Percentiles rank a stretch among this genome's conserved stretches.
Evolutionary conservation across 2,888 invertebrate genomes (phyloP).

Genomic region (Lasioglossum villosulum): DNA sequence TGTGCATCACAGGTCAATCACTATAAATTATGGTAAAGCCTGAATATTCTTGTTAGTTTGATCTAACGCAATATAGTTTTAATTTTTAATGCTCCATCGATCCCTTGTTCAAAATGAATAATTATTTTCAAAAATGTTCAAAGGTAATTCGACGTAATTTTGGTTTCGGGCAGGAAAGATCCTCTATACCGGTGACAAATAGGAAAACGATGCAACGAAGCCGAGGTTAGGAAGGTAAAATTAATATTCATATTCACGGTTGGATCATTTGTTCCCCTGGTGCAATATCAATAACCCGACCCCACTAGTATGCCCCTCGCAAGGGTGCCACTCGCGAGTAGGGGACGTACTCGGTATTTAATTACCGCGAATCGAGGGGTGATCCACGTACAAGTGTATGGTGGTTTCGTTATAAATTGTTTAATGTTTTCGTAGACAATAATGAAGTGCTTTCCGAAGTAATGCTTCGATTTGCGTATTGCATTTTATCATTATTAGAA

Average conservation of each 20-base stretch:
- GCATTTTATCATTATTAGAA: background rate
- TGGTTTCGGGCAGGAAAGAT: constrained; percentile 27
- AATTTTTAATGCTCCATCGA: background rate
- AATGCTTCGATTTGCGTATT: background rate
- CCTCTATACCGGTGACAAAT: constrained; percentile 49
- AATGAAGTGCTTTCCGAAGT: background rate
- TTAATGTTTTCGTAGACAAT: constrained; percentile 27
- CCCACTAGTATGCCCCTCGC: constrained; percentile 55
- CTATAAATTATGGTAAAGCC: background rate
- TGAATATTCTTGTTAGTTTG: background rate
- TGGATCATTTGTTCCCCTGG: constrained; percentile 76
- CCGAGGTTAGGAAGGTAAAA: constrained; percentile 69
- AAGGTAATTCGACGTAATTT: constrained; percentile 23
- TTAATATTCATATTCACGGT: constrained; percentile 83
- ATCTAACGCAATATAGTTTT: background rate
- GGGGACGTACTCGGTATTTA: constrained; percentile 81
- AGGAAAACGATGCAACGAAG: constrained; percentile 28
- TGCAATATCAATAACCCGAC: constrained; percentile 81
- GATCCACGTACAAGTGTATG: constrained; percentile 53
- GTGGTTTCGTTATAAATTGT: constrained; percentile 56
- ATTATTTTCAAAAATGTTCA: background rate
- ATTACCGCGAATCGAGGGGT: constrained; percentile 77
- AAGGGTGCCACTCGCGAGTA: constrained; percentile 64
- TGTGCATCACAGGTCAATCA: background rate
- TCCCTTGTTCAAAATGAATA: background rate